Base-by-base conservation (phyloP, 2,797 vertebrate species). In the Sparus aurata region DNA sequence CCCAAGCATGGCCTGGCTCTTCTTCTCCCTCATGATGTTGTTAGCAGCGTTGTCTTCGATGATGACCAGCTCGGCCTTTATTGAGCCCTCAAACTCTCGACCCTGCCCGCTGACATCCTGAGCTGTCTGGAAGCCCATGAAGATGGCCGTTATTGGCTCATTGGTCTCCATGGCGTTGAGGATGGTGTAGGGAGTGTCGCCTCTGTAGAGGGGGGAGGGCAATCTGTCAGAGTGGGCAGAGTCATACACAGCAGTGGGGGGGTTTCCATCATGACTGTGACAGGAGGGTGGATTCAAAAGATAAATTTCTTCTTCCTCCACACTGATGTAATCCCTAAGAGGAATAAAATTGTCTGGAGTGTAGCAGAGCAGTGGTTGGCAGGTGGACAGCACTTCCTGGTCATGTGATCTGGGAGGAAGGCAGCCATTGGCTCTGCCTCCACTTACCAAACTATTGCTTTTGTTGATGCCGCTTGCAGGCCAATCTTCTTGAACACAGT, bases 101-200 rank as follows among this genome's bases (percentile, higher is more conserved):
- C 76, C 85, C 52, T 79, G 92, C 0, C 91, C 61, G 0, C 93
- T 90, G 46, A 93, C 95, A 0, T 91, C 89, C 3, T 96, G 93
- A 0, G 95, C 46, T 0, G 85, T 92, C 85, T 97, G 96, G 68
- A 97, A 97, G 4, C 97, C 97, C 97, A 98, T 96, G 91, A 98
- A 98, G 82, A 98, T 92, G 95, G 97, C 97, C 0, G 97, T 98
- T 69, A 98, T 95, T 0, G 97, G 96, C 73, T 97, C 95, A 0
- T 91, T 92, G 57, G 95, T 82, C 2, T 96, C 96, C 49, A 95
- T 68, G 58, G 95, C 80, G 52, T 94, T 94, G n/a, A 97, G 93
- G 10, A 96, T 41, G 5, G 86, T 95, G 66, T 93, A 96, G 11
- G 86, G 91, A 25, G 89, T 53, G 52, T 97, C 91, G 2, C 96